Percentiles rank a stretch among this genome's conserved stretches.
These are phyloP conservation scores for Drosophila mimica DNA, from an alignment of 2,888 invertebrate species.

Conservation along the genomic window DNA sequence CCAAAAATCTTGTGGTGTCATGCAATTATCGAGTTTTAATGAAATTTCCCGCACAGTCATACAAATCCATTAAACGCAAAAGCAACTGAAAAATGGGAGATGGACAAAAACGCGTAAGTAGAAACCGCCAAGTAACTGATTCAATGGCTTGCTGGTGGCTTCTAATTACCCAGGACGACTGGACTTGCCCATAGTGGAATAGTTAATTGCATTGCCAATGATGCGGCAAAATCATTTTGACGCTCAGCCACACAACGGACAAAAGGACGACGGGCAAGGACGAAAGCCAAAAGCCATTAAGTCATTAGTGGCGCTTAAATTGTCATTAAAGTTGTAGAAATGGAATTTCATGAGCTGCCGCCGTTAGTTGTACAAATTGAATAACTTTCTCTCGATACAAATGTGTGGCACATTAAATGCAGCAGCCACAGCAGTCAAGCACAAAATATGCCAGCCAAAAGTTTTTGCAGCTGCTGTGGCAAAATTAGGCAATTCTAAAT, in stretches of 20 bases:
- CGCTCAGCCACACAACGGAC: slow-evolving; percentile 28
- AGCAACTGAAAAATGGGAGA: slow-evolving; percentile 16
- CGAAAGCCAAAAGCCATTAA: slow-evolving; percentile 57
- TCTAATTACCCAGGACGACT: slow-evolving; percentile 62
- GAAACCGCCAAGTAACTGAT: slow-evolving; percentile 31
- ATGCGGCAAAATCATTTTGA: slow-evolving; percentile 74
- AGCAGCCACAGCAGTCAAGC: slow-evolving; percentile 2
- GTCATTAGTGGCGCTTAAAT: slow-evolving; percentile 70
- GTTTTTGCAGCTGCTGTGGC: slow-evolving; percentile 11
- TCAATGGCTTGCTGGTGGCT: slow-evolving; percentile 16
- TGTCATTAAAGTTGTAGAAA: slow-evolving; percentile 64
- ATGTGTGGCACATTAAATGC: slow-evolving; percentile 38
- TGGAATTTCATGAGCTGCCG: slow-evolving; percentile 40
- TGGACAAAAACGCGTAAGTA: slow-evolving; percentile 12
- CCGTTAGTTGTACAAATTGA: slow-evolving; percentile 24
- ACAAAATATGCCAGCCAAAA: slow-evolving; percentile 23
- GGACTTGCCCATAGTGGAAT: slow-evolving; percentile 24
- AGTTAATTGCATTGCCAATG: slow-evolving; percentile 77
- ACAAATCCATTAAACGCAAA: slow-evolving; percentile 58
- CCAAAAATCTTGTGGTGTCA: slow-evolving; percentile 70
- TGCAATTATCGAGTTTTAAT: slow-evolving; percentile 79
- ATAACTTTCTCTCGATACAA: slow-evolving; percentile 20
- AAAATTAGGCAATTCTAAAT: slow-evolving; percentile 70
- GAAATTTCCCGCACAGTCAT: slow-evolving; percentile 74
- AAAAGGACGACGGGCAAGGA: slow-evolving; percentile 7